Evolutionary conservation across 2,113 vertebrate species (phyloP).

Genomic region (Melanotaenia duboulayi): DNA sequence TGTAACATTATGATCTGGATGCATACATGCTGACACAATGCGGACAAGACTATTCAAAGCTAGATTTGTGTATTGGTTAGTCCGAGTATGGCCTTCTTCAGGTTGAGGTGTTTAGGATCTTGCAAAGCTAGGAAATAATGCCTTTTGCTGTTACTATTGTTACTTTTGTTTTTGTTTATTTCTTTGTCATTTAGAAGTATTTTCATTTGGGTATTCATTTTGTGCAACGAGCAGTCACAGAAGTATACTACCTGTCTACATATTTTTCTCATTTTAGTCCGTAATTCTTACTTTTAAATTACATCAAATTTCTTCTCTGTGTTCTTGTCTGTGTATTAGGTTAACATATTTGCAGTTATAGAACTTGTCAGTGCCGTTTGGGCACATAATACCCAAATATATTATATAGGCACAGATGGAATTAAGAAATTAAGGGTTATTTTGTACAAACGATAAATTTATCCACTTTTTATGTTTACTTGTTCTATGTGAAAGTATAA

Average conservation of each 20-base stretch:
- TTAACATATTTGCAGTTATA: background rate
- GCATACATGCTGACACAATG: too few relatives aligned
- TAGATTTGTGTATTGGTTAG: too few relatives aligned
- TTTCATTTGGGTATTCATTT: background rate
- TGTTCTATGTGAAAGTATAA: background rate
- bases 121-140: background rate
- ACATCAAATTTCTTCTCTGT: too few relatives aligned
- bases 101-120: too few relatives aligned
- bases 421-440: constrained; percentile 8
- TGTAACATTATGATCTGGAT: too few relatives aligned
- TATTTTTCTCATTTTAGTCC: background rate
- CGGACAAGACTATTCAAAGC: too few relatives aligned
- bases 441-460: background rate
- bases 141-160: background rate
- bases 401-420: background rate
- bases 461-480: background rate
- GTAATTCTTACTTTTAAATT: too few relatives aligned
- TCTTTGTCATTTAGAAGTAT: background rate
- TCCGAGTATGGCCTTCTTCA: too few relatives aligned
- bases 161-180: background rate
- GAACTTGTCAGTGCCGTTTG: background rate
- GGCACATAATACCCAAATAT: too few relatives aligned
- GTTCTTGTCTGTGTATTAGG: too few relatives aligned
- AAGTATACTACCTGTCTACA: background rate
- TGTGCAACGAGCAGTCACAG: background rate